Conservation (phyloP, 2,888 invertebrate genomes). For the Drosophila algonquin region DNA sequence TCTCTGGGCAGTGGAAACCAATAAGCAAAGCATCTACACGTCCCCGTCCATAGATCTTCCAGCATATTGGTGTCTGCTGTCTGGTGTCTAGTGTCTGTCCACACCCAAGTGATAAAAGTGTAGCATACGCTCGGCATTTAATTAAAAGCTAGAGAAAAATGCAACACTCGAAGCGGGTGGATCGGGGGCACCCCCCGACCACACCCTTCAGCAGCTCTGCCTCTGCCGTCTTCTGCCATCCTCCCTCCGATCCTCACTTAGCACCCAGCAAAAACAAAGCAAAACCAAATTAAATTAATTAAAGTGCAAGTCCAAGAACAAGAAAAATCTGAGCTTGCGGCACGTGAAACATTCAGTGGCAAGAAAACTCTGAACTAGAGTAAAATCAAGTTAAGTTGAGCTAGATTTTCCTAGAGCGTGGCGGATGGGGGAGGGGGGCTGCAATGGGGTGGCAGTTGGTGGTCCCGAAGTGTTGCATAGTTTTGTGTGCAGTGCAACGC, state of each 20-base stretch:
- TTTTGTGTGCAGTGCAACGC: constrained; percentile 34
- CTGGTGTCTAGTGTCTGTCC: background rate
- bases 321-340: constrained; percentile 63
- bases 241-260: constrained; percentile 3
- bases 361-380: constrained; percentile 57
- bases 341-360: constrained; percentile 53
- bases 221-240: background rate
- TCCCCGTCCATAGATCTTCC: background rate
- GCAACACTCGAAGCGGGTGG: constrained; percentile 56
- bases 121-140: constrained; percentile 59
- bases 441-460: constrained; percentile 6
- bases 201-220: too few species aligned
- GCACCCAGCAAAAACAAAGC: constrained; percentile 21
- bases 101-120: constrained; percentile 39
- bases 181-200: background rate
- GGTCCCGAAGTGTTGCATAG: constrained; percentile 34
- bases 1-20: constrained; percentile 21
- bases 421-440: background rate
- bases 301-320: constrained; percentile 58
- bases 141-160: constrained; percentile 74
- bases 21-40: constrained; percentile 37
- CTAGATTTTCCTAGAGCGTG: constrained; percentile 3
- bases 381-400: constrained; percentile 67
- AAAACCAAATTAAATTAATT: constrained; percentile 72
- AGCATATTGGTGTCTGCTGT: background rate